Evolutionary conservation across 2,797 vertebrate genomes (phyloP).

Genomic region (Gymnothorax javanicus): DNA sequence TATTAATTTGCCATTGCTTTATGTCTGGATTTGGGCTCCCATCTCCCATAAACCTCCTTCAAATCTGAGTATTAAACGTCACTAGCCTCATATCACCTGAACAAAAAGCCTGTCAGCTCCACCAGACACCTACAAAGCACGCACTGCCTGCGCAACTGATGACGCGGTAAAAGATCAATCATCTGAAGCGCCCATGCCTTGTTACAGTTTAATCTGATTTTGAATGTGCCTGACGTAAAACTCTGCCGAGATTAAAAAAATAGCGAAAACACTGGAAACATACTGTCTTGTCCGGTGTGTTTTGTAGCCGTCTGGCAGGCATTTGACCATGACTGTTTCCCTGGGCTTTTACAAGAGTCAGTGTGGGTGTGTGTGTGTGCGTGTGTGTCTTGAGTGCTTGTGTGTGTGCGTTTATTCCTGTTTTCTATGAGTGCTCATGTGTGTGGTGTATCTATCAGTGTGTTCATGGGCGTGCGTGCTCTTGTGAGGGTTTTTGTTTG

Average conservation of each 20-base stretch:
- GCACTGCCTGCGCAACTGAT: neutral
- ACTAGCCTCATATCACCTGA: neutral
- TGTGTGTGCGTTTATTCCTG: neutral
- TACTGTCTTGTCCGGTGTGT: neutral
- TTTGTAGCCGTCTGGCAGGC: neutral
- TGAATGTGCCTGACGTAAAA: neutral
- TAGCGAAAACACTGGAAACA: neutral
- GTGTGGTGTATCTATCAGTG: neutral
- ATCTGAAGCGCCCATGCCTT: neutral
- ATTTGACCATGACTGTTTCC: neutral
- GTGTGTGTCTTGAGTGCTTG: neutral
- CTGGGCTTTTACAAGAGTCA: neutral
- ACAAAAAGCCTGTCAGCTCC: neutral
- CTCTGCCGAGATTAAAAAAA: neutral
- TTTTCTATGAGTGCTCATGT: neutral
- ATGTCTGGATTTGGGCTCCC: neutral
- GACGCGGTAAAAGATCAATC: neutral
- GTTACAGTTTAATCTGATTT: neutral
- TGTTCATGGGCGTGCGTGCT: neutral
- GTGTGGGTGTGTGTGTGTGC: neutral
- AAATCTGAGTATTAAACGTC: slow-evolving; percentile 8
- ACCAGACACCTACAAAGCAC: neutral
- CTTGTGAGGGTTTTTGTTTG: neutral
- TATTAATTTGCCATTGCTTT: neutral
- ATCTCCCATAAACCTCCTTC: neutral